phyloP scores from a whole-genome alignment of 2,113 vertebrate genomes.

The Alligator mississippiensis region DNA sequence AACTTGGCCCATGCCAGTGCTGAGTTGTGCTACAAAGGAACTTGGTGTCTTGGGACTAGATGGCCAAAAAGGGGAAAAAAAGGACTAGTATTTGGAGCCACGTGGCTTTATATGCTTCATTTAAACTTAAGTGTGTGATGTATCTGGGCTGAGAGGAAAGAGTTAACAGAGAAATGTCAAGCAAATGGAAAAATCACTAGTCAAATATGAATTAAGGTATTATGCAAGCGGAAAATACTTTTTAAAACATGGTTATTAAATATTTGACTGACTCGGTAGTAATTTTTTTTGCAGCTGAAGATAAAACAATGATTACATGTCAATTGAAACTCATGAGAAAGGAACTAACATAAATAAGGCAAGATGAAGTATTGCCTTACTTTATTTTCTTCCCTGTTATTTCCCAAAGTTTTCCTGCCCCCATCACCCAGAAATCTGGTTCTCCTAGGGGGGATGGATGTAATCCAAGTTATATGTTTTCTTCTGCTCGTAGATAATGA shows the following conservation, averaged over 20 bases:
- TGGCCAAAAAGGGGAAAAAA: no score
- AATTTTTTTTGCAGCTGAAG: not conserved
- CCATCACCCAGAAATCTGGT: not conserved
- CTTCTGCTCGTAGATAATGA: not conserved
- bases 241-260: constrained; percentile 53
- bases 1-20: no score
- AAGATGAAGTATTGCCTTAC: not conserved
- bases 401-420: not conserved
- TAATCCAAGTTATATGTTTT: not conserved
- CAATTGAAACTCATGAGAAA: constrained; percentile 51
- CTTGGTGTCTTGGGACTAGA: no score
- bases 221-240: constrained; percentile 54
- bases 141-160: not conserved
- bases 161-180: not conserved
- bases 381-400: not conserved
- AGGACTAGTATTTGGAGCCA: no score
- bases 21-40: no score
- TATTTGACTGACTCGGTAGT: constrained; percentile 4
- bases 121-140: not conserved
- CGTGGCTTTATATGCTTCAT: not conserved
- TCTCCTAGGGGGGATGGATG: not conserved
- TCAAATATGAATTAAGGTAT: not conserved
- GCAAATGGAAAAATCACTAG: not conserved
- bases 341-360: constrained; percentile 54
- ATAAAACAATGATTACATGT: not conserved